phyloP scores from a whole-genome alignment of 2,113 vertebrate genomes.

The human (Homo sapiens) region DNA sequence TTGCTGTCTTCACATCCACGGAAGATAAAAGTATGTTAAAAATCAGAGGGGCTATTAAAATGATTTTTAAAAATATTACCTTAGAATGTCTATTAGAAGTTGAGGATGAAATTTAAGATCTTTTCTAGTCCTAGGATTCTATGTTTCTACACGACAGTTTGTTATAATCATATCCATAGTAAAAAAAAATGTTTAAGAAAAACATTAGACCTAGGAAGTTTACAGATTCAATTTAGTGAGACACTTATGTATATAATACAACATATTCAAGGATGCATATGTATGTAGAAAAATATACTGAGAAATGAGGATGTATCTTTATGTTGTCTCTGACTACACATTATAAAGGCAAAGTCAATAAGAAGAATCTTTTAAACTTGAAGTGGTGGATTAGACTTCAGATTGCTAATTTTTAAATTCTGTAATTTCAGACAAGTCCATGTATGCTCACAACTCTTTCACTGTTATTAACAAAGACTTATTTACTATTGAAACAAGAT shows the following conservation, averaged over 20 bases:
- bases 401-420: background rate
- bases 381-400: background rate
- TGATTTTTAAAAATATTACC: background rate
- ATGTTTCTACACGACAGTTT: background rate
- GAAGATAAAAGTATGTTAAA: background rate
- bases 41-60: background rate
- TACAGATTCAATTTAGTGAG: background rate
- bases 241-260: background rate
- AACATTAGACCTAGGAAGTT: background rate
- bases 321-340: background rate
- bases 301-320: background rate
- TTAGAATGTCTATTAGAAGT: background rate
- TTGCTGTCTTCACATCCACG: background rate
- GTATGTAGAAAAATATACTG: background rate
- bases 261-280: background rate
- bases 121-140: background rate
- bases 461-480: background rate
- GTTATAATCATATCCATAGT: background rate
- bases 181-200: background rate
- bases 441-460: background rate
- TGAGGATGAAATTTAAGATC: background rate
- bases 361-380: background rate
- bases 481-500: constrained; percentile 12
- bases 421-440: background rate
- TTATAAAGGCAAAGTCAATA: background rate